Conservation (phyloP, 1,140 invertebrate genomes). For the Wasmannia auropunctata region DNA sequence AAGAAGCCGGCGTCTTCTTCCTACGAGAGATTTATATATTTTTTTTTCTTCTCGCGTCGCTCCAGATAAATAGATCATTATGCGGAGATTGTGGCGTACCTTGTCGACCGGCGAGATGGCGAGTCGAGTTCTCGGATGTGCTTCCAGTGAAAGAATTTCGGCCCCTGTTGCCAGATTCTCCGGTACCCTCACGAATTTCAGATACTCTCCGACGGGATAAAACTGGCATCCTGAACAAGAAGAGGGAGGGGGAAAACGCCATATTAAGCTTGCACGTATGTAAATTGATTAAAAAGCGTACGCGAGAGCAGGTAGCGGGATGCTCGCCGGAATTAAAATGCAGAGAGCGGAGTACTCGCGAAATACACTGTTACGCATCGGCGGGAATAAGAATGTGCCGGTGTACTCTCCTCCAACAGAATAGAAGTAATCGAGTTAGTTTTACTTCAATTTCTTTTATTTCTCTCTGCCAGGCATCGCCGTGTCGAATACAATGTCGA, state of each 20-base stretch:
- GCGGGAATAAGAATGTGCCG: not conserved
- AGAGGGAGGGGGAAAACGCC: not conserved
- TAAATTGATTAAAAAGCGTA: constrained; percentile 12
- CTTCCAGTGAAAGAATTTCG: constrained; percentile 90
- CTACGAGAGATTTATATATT: constrained; percentile 75
- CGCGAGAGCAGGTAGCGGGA: not conserved
- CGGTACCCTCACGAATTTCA: constrained; percentile 91
- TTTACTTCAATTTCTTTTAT: constrained; percentile 7
- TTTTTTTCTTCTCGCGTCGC: not conserved
- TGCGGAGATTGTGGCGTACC: constrained; percentile 75
- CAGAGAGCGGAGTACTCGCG: not conserved
- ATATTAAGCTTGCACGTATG: not conserved
- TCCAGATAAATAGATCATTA: not conserved
- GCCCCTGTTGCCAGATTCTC: constrained; percentile 89
- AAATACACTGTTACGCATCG: not conserved
- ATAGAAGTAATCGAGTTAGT: not conserved
- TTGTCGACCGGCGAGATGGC: constrained; percentile 90
- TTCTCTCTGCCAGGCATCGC: not conserved
- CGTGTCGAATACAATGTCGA: constrained; percentile 20
- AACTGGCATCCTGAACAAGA: constrained; percentile 91
- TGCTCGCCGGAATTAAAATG: not conserved
- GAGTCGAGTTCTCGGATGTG: constrained; percentile 90
- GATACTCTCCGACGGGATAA: constrained; percentile 91
- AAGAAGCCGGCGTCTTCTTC: constrained; percentile 90
- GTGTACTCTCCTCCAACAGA: not conserved